Base-by-base conservation (phyloP, 2,113 vertebrate species). In the Prochilodus magdalenae region DNA sequence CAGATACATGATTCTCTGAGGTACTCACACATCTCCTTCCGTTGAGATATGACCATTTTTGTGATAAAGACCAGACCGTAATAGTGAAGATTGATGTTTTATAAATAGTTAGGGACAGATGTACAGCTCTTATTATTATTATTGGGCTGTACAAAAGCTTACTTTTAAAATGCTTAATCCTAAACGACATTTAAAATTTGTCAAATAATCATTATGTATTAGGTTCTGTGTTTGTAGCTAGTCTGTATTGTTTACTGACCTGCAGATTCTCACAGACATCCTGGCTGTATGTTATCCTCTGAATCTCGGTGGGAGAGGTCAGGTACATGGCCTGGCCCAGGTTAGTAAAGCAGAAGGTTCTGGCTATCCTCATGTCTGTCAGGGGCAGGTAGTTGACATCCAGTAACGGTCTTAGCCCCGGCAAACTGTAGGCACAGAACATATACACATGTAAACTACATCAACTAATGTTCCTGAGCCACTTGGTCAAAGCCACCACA, bases 361-460 rank as follows among this genome's bases (percentile, higher is more conserved):
- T 96, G 83, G 98, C 98, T 97, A 99, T 99, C 89, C 98, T 92
- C 98, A 99, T 99, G 87, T 99, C 98, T 69, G 98, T 99, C 86
- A 99, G 94, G 26, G 98, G 98, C 93, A 99, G 91, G 92, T 99
- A 99, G 94, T 98, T 98, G 40, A 99, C 96, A 90, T 99, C 98
- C 95, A 99, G 89, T 73, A 99, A 90, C 1, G 98, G 98, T 91
- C 98, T 96, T 92, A 99, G 94, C 73, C 97, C 97, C 4, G 98
- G 98, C 90, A 99, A 93, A 95, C 98, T 99, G 92, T 49, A 92
- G 30, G 76, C 83, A 75, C 79, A 75, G 13, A 40, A 44, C 30
- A 75, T 11, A 70, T 7, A 60, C 5, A 86, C 80, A 67, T 40
- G 1, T 11, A 36, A 13, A 33, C 7, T 33, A 20, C 53, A 55